Evolutionary conservation across 2,797 vertebrate genomes (phyloP), one percentile per base, ranked within the genome.

Genomic region (Cyclura pinguis): DNA sequence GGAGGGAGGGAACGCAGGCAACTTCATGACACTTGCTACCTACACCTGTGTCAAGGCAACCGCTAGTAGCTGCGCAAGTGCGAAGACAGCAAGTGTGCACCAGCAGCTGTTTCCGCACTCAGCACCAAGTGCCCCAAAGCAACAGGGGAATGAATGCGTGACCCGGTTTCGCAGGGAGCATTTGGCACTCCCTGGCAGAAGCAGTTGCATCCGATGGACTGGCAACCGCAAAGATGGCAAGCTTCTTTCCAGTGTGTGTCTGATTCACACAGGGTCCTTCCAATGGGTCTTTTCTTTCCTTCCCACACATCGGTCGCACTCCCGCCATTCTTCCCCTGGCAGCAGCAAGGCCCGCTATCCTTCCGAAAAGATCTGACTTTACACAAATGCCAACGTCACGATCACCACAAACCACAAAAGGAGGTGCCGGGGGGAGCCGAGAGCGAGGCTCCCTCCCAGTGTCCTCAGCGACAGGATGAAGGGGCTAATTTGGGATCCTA

Each of bases 361-460:
- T 86, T 91, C 80, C 0, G 0, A 91, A 91, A 92, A 88, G 88
- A 95, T 94, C 95, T 93, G 93, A 91, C 0, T 0, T 67, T 95
- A 91, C 91, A 92, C 88, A 87, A 89, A 95, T 0, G 0, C 85
- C 95, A 84, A 92, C 29, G 91, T 92, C 94, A 95, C 93, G 88
- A 91, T 92, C 96, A 94, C 88, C 95, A 94, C 0, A 47, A 69
- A 88, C 95, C 91, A 35, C 9, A 87, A 80, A 74, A 27, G 13
- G 35, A 0, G 74, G 29, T 82, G 10, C 91, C 82, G 18, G n/a
- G 2, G 42, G 42, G 4, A 47, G 85, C 59, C 1, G 84, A 91
- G 14, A 78, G 10, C 0, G 20, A 20, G 74, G 29, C 32, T 69
- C 32, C 1, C 52, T 84, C 76, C 91, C 50, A 4, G 59, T 9